Base-by-base conservation (phyloP, 1,140 invertebrate genomes). In the Formica selysi region DNA sequence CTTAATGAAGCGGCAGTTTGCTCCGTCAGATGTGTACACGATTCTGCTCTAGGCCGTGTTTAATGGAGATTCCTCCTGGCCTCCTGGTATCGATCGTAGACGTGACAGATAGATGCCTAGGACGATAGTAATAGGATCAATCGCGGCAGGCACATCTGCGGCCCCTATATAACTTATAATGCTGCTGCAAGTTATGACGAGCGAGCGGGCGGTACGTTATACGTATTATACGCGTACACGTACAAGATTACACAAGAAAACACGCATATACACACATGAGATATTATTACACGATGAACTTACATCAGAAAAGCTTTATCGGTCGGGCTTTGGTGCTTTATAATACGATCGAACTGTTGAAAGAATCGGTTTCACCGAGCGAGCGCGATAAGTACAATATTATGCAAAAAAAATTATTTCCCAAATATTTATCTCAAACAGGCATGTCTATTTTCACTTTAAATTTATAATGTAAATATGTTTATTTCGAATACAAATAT, bases 91-190 rank as follows among this genome's bases (percentile, higher is more conserved):
- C 85, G 85, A 86, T 86, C 85, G 64, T 44, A 64, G 10, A 81
- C 85, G 76, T 81, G 76, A 86, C 85, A 81, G 85, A 86, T 81
- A 86, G 76, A 86, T 81, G 44, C 85, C 78, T 61, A 64, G 54
- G 48, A 86, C 57, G 67, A 81, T 70, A 57, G 85, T 86, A 88
- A 88, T 86, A 88, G 87, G 87, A 88, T 88, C 87, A 88, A 88
- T 88, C 85, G 78, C 67, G 67, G 44, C 54, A 61, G 76, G 70
- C 71, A 88, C 87, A 88, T 88, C 87, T 88, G 87, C 78, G 84
- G 54, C 87, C 76, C 76, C 68, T 76, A 86, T 73, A 79, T 76
- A 78, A 86, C 71, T 88, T 79, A 80, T 79, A 86, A 80, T 80
- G 70, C 54, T 19, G 64, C 57, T 41, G 54, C 76, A 62, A 80